Percentiles rank a stretch among this genome's conserved stretches.
Conservation (phyloP, 2,113 vertebrate species). For the Pterophyllum scalare region DNA sequence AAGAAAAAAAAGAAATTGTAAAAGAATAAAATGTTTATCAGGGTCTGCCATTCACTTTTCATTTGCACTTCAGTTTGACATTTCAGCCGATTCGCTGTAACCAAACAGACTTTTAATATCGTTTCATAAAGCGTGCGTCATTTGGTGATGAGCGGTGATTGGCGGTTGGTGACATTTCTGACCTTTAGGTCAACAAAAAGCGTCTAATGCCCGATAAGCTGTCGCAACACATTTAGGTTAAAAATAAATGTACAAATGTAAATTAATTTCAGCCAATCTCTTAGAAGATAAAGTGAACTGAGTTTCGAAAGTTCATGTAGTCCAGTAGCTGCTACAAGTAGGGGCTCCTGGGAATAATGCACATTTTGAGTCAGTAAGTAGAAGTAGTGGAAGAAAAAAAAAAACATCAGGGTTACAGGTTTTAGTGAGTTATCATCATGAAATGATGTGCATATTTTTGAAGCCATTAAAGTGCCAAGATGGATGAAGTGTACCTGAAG, state of each 20-base stretch:
- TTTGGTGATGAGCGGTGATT: slow-evolving; percentile 49
- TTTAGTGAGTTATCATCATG: background rate
- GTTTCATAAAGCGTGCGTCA: background rate
- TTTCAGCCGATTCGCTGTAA: background rate
- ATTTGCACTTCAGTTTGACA: background rate
- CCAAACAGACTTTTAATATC: background rate
- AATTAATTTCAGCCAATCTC: background rate
- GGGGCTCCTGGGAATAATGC: background rate
- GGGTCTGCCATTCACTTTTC: accelerated
- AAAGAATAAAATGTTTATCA: background rate
- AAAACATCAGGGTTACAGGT: background rate
- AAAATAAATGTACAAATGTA: background rate
- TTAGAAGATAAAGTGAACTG: background rate
- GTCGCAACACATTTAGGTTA: background rate
- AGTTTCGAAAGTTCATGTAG: background rate
- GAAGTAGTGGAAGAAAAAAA: slow-evolving; percentile 4
- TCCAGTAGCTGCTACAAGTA: background rate
- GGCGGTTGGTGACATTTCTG: slow-evolving; percentile 30
- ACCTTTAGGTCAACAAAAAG: slow-evolving; percentile 21
- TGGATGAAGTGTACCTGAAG: slow-evolving; percentile 17
- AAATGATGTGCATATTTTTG: background rate
- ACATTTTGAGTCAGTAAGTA: background rate
- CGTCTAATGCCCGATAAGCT: background rate
- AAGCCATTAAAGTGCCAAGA: slow-evolving; percentile 30
- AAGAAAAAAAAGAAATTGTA: background rate